phyloP scores from a whole-genome alignment of 2,113 vertebrate genomes.

The Pogona vitticeps region DNA sequence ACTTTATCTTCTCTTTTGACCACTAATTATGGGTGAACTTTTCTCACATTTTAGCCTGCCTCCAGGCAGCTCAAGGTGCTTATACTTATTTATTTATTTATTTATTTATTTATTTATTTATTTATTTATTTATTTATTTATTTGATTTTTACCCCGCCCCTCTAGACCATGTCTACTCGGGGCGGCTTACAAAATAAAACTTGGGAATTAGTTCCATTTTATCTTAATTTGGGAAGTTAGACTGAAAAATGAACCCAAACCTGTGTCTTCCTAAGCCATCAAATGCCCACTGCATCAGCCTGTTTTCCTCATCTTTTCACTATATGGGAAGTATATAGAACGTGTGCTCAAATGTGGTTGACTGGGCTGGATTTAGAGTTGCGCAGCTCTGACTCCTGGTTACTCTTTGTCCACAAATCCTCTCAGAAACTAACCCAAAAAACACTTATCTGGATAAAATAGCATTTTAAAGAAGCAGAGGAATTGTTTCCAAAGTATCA shows the following conservation, averaged over 20 bases:
- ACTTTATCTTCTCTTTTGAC: not conserved
- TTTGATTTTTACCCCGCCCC: too few relatives aligned
- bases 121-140: too few relatives aligned
- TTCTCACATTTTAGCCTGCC: not conserved
- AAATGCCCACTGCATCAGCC: not conserved
- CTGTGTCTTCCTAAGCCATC: not conserved
- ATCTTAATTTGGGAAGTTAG: not conserved
- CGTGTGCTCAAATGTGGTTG: not conserved
- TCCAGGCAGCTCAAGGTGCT: not conserved
- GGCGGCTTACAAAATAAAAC: too few relatives aligned
- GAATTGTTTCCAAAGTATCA: fast-evolving
- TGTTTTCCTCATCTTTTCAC: not conserved
- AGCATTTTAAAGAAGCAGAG: not conserved
- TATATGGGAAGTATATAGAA: not conserved
- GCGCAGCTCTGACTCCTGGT: not conserved
- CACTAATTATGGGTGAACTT: not conserved
- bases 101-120: too few relatives aligned
- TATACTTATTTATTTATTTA: too few relatives aligned
- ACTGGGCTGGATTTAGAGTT: not conserved
- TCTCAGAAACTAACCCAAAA: not conserved
- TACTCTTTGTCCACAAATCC: not conserved
- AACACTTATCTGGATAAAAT: not conserved
- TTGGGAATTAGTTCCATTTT: not conserved
- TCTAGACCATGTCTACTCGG: too few relatives aligned
- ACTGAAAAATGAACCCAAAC: not conserved